Evolutionary conservation across 2,797 vertebrate species (phyloP).

Genomic region (Poecilia gillii): DNA sequence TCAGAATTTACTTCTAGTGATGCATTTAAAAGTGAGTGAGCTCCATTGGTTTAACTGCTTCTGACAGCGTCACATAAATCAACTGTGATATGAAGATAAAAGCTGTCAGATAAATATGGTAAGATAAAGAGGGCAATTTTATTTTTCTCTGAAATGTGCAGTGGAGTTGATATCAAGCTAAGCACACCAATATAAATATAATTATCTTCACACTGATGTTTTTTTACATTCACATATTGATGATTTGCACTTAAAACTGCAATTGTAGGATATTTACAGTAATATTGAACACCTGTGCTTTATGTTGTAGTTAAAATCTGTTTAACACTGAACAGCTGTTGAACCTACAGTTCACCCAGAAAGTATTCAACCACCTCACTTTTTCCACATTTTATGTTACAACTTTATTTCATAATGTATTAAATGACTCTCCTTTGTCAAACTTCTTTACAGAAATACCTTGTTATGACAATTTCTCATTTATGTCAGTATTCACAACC

Average conservation of each 20-base stretch:
- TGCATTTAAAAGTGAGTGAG: conserved; percentile 59
- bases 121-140: background rate
- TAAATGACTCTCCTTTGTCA: too few relatives aligned
- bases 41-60: conserved; percentile 44
- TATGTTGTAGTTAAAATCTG: too few relatives aligned
- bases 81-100: conserved; percentile 36
- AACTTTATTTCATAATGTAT: too few relatives aligned
- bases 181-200: background rate
- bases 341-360: too few relatives aligned
- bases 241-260: background rate
- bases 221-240: background rate
- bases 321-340: too few relatives aligned
- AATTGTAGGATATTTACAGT: background rate
- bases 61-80: conserved; percentile 65
- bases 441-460: too few relatives aligned
- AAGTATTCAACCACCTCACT: too few relatives aligned
- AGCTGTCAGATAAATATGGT: background rate
- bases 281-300: too few relatives aligned
- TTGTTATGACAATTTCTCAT: too few relatives aligned
- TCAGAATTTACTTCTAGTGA: conserved; percentile 38
- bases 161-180: background rate
- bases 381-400: too few relatives aligned
- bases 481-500: too few relatives aligned
- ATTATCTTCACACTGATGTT: background rate
- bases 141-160: background rate